A percentile compares a stretch with the other conserved stretches of the same genome.
Conservation (phyloP, 2,888 invertebrate species). For the Xestia c-nigrum region DNA sequence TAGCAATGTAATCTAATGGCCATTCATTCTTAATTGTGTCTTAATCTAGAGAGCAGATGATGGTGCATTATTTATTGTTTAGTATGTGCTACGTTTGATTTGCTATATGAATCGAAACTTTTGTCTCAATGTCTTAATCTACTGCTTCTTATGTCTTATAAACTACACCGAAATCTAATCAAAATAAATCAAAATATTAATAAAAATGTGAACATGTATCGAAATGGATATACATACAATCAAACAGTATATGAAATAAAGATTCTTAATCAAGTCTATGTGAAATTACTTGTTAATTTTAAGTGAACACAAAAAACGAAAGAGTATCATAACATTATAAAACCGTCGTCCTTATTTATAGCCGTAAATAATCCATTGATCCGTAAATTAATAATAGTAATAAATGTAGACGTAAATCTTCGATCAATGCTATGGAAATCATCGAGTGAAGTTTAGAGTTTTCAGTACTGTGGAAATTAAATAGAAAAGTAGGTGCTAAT, state of each 20-base stretch:
- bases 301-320: not conserved
- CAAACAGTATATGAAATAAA: not conserved
- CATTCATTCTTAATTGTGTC: not conserved
- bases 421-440: not conserved
- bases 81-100: not conserved
- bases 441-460: not conserved
- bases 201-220: no score
- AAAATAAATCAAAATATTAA: no score
- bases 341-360: not conserved
- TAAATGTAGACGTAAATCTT: not conserved
- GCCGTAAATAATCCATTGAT: not conserved
- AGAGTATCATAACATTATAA: not conserved
- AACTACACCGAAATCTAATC: no score
- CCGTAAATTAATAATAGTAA: not conserved
- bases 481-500: not conserved
- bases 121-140: not conserved
- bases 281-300: not conserved
- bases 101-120: not conserved
- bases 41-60: not conserved
- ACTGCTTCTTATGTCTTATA: no score
- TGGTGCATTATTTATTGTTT: not conserved
- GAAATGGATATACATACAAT: not conserved
- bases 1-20: not conserved
- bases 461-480: not conserved
- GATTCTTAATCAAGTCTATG: not conserved